A percentile compares a stretch with the other conserved stretches of the same genome.
Conservation (phyloP, 2,113 vertebrate species). For the Eretmochelys imbricata region DNA sequence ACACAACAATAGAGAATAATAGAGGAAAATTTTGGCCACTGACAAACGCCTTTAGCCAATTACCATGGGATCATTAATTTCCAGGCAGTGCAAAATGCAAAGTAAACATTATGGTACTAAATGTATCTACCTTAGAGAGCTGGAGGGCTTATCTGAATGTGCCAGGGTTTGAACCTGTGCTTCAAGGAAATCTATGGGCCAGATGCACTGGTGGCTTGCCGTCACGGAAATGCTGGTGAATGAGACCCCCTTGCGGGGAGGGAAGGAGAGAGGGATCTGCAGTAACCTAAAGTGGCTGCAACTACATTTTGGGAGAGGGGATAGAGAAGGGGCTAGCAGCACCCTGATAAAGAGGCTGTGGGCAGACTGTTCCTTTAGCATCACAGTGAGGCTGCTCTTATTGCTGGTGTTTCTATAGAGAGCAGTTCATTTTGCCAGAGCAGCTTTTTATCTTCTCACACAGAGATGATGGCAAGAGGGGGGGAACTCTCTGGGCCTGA, state of each 20-base stretch:
- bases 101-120: background rate
- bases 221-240: background rate
- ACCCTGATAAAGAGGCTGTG: background rate
- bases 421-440: background rate
- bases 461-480: slow-evolving; percentile 9
- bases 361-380: background rate
- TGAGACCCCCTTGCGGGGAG: background rate
- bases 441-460: slow-evolving; percentile 37
- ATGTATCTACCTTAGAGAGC: background rate
- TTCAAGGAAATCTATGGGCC: background rate
- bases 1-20: background rate
- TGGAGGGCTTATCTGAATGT: background rate
- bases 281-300: background rate
- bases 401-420: background rate
- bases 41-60: background rate
- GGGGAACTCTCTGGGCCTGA: slow-evolving; percentile 42
- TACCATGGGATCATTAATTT: background rate
- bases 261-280: background rate
- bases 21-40: background rate
- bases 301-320: background rate
- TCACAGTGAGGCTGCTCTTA: background rate
- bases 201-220: background rate
- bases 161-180: background rate
- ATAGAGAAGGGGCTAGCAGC: background rate
- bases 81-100: background rate